Base-by-base conservation (phyloP, 2,113 vertebrate species). In the Psettodes erumei region DNA sequence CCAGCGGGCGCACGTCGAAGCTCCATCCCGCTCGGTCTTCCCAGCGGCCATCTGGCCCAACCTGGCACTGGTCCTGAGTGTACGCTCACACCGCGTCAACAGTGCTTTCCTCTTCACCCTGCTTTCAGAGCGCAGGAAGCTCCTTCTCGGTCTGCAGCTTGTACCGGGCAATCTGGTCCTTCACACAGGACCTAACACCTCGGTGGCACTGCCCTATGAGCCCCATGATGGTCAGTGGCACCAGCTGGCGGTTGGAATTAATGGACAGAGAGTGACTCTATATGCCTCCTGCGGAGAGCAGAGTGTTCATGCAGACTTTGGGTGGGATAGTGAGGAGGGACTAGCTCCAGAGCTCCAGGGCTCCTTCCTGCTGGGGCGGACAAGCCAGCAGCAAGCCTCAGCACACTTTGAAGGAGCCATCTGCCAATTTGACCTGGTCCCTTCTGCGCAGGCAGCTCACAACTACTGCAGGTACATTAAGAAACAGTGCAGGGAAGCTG, bases 391-490 rank as follows among this genome's bases (percentile, higher is more conserved):
- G 55, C 89, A 88, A 53, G 84, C 81, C 9, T 93, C 96, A 0
- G 94, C 95, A 83, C 96, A 95, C 84, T 98, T 98, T 62, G 98
- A 99, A 94, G 97, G 98, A 67, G 96, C 96, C 62, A 90, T 99
- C 82, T 99, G 98, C 93, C 98, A 99, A 88, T 98, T 99, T 30
- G 96, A 98, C 86, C 91, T 99, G 90, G 94, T 97, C 90, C 96
- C 96, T 65, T 95, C 96, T 7, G 91, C 95, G 77, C 96, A 95
- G 95, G 96, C 96, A 92, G 94, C 96, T 95, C 95, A 95, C 88
- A 95, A 97, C 94, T 98, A 97, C 94, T 99, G 98, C 93, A 95
- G 94, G 88, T 96, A 96, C 92, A 95, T 99, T 91, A 97, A 95
- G 85, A 96, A 95, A 91, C 96, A 96, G 86, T 99, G 98, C 91